Base-by-base conservation (phyloP, 2,797 vertebrate genomes). In the Spatula clypeata region DNA sequence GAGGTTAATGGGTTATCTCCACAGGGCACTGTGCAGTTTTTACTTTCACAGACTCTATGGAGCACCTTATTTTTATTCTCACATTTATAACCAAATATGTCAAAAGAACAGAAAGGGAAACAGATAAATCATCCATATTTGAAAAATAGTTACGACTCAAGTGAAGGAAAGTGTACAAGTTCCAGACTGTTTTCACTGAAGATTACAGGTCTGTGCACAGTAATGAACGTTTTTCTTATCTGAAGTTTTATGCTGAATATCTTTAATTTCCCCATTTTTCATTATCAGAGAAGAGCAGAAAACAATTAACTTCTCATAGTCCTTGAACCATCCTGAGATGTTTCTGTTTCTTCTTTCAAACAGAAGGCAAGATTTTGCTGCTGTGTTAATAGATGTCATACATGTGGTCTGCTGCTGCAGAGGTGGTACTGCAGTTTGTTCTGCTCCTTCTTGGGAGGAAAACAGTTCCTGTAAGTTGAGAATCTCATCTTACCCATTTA, bases 231-330 rank as follows among this genome's bases (percentile, higher is more conserved):
- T 58, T 80, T 84, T 53, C 47, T 86, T 77, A 84, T 51, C 47
- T 70, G 58, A 79, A n/a, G 8, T 66, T 74, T 69, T 53, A 45
- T 36, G 21, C 24, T 45, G 36, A 88, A n/a, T 58, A 44, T 21
- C 7, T 60, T 24, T 57, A 47, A 44, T 31, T 7, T 1, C 6
- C n/a, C 38, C 26, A 21, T 83, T 83, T 88, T 32, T 65, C 6
- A 10, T 80, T 77, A 77, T 86, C 65, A 83, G 70, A 53, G 24
- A 72, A 76, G 72, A 93, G 53, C 42, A 60, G 75, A 73, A 86
- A 76, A 64, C n/a, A 84, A 83, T 83, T 88, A 86, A 71, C n/a
- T 89, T 71, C 38, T 70, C 79, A 60, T 12, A 66, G n/a, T 29
- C 80, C 66, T 84, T 74, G 42, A 67, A 32, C 29, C 7, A 58